Conservation (phyloP, 1,140 invertebrate genomes). For the Brevipalpus yothersi region DNA sequence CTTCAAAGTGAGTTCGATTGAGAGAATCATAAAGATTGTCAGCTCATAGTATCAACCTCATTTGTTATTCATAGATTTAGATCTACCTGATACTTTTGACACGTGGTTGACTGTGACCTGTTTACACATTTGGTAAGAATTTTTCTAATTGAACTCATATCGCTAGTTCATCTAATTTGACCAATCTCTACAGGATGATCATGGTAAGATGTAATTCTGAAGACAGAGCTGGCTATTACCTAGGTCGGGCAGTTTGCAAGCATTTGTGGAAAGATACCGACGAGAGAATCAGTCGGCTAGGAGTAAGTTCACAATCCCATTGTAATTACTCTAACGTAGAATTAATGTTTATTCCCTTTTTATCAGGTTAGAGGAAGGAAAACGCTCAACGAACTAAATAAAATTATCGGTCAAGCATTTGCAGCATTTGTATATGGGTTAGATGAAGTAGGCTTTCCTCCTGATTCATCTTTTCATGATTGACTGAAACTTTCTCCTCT, state of each 20-base stretch:
- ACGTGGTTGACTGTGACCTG: background rate
- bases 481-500: background rate
- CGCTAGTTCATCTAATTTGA: too few relatives aligned
- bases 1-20: too few relatives aligned
- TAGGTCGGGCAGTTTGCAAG: background rate
- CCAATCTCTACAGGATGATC: background rate
- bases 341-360: background rate
- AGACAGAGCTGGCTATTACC: background rate
- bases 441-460: background rate
- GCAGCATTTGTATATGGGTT: background rate
- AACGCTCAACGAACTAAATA: background rate
- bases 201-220: background rate
- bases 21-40: too few relatives aligned
- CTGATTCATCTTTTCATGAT: background rate
- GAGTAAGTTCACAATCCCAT: background rate
- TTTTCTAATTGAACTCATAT: too few relatives aligned
- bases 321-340: background rate
- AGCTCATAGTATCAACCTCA: too few relatives aligned
- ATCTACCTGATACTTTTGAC: background rate
- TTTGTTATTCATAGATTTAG: background rate
- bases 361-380: background rate
- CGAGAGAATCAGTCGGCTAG: background rate
- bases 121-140: conserved; percentile 1
- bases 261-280: background rate
- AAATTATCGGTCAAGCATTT: background rate